Conservation (phyloP, 2,888 invertebrate genomes). For the Odontomyia ornata region DNA sequence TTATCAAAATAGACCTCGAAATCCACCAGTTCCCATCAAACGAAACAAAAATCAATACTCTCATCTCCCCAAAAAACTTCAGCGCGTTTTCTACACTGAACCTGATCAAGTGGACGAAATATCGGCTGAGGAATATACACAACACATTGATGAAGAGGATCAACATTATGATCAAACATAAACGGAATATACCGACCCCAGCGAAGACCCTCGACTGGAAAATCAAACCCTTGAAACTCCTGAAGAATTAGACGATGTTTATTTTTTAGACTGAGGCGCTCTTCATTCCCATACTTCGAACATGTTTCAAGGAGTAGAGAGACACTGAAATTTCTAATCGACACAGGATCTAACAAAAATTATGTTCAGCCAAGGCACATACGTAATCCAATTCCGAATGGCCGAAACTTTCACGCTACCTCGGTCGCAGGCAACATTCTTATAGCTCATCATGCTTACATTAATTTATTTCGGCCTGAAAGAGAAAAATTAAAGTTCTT, state of each 20-base stretch:
- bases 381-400: background rate
- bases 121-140: background rate
- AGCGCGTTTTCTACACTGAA: slow-evolving; percentile 16
- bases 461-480: background rate
- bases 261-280: slow-evolving; percentile 34
- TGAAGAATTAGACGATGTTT: slow-evolving; percentile 4
- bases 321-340: slow-evolving; percentile 15
- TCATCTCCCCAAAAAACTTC: background rate
- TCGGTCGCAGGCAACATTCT: slow-evolving; percentile 2
- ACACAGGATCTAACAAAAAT: slow-evolving; percentile 10
- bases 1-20: slow-evolving; percentile 14
- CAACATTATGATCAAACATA: background rate
- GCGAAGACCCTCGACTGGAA: background rate
- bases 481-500: slow-evolving; percentile 14
- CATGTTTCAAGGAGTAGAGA: slow-evolving; percentile 5
- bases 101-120: background rate
- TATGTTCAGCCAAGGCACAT: slow-evolving; percentile 16
- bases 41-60: background rate
- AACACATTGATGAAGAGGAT: background rate
- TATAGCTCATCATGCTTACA: background rate
- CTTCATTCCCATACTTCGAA: slow-evolving; percentile 18
- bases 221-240: background rate
- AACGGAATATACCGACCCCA: background rate
- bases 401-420: background rate
- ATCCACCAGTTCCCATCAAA: background rate